These are phyloP conservation scores for Pocillopora verrucosa DNA, from an alignment of 64 coral and sea anemone genomes.

Conservation along the genomic window DNA sequence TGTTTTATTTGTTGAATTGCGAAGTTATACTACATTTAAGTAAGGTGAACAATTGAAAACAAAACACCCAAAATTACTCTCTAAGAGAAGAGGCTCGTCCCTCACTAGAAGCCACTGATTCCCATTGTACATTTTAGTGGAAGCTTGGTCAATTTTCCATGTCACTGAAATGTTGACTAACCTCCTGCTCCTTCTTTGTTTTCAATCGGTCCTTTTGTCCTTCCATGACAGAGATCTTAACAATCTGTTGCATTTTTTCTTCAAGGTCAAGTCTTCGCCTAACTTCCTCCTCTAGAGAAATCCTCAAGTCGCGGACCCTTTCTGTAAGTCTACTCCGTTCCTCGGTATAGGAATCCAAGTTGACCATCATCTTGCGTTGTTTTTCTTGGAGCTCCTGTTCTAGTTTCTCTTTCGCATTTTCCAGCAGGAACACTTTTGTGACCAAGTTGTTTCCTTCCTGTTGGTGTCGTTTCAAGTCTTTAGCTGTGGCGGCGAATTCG, in stretches of 20 bases:
- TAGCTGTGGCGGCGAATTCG: constrained; percentile 5
- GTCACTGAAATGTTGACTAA: neutral
- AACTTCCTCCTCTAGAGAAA: constrained; percentile 39
- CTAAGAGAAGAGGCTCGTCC: too few species aligned
- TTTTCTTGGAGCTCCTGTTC: constrained; percentile 23
- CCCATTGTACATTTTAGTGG: too few species aligned
- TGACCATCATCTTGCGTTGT: constrained; percentile 12
- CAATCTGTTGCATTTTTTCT: constrained; percentile 46
- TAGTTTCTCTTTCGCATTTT: constrained; percentile 38
- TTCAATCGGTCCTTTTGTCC: neutral
- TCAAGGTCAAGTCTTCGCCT: constrained; percentile 22
- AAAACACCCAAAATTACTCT: too few species aligned
- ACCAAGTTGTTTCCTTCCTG: constrained; percentile 31
- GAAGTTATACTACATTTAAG: too few species aligned
- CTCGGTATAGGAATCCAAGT: constrained; percentile 1
- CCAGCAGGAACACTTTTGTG: constrained; percentile 34
- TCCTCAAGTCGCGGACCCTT: constrained; percentile 11
- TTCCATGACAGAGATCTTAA: constrained; percentile 12
- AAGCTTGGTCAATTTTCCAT: too few species aligned
- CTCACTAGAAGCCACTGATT: too few species aligned
- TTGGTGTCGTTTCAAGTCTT: constrained; percentile 31
- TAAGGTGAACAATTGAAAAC: too few species aligned
- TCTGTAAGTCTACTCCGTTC: constrained; percentile 19
- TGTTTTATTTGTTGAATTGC: too few species aligned
- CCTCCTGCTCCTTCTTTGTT: neutral